Evolutionary conservation across 2,888 invertebrate genomes (phyloP).

Genomic region (Drosophila antonietae): DNA sequence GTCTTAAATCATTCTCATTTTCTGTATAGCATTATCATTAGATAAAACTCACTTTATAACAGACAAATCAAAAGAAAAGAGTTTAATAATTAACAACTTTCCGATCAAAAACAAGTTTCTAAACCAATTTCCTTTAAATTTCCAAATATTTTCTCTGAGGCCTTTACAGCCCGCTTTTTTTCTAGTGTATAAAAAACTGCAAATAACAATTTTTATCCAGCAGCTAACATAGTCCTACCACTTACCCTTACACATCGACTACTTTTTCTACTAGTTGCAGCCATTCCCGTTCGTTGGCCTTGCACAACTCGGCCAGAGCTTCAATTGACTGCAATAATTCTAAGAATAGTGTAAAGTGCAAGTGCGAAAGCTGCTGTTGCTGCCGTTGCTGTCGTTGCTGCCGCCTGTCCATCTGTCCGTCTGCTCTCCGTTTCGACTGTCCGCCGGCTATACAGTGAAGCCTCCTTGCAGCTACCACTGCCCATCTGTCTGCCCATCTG

Average conservation of each 20-base stretch:
- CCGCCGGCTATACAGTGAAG: neutral
- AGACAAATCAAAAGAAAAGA: neutral
- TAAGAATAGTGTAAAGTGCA: conserved; percentile 73
- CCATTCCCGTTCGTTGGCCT: conserved; percentile 3
- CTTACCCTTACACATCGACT: neutral
- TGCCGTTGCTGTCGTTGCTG: conserved; percentile 21
- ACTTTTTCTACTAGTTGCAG: neutral
- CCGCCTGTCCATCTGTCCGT: neutral
- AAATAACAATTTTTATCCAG: conserved; percentile 53
- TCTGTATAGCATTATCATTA: neutral
- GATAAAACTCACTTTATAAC: neutral
- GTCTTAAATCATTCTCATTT: too few relatives aligned
- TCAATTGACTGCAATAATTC: conserved; percentile 81
- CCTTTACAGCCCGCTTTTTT: neutral
- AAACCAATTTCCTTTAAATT: neutral
- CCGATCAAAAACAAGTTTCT: neutral
- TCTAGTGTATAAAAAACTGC: conserved; percentile 25
- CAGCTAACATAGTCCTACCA: conserved; percentile 1
- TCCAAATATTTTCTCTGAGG: accelerated
- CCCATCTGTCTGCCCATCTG: conserved; percentile 3
- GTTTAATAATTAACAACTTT: neutral
- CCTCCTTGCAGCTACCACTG: neutral
- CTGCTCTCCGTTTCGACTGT: neutral
- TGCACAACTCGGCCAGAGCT: conserved; percentile 46
- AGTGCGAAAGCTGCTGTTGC: conserved; percentile 53